Conservation (phyloP, 2,888 invertebrate genomes). For the Teleogryllus oceanicus region DNA sequence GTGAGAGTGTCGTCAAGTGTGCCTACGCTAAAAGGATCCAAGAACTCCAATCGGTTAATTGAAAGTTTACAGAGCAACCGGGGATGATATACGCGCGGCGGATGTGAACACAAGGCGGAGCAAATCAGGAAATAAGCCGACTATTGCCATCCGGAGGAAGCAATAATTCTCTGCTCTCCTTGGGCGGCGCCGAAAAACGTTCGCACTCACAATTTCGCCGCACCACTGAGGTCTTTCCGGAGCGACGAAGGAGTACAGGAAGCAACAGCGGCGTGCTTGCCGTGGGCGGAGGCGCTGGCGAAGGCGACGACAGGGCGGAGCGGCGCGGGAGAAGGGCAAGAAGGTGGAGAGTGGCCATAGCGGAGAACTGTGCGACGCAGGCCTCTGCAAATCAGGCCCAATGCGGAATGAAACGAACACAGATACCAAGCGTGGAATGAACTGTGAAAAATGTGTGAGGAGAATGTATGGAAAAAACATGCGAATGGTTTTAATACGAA, state of each 20-base stretch:
- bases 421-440: no score
- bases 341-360: no score
- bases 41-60: conserved; percentile 18
- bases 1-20: no score
- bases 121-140: conserved; percentile 9
- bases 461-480: no score
- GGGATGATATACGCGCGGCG: conserved; percentile 5
- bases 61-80: conserved; percentile 2
- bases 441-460: no score
- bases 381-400: no score
- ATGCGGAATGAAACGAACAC: no score
- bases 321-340: neutral
- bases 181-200: neutral
- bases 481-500: no score
- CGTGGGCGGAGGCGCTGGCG: neutral
- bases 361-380: no score
- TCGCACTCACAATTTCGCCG: neutral
- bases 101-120: conserved; percentile 18
- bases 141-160: conserved; percentile 18
- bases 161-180: neutral
- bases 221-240: neutral
- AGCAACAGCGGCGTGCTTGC: neutral
- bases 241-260: conserved; percentile 4
- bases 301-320: neutral
- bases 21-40: neutral